These are phyloP conservation scores for Marasmarcha lunaedactyla DNA, from an alignment of 2,888 invertebrate genomes.

Conservation along the genomic window DNA sequence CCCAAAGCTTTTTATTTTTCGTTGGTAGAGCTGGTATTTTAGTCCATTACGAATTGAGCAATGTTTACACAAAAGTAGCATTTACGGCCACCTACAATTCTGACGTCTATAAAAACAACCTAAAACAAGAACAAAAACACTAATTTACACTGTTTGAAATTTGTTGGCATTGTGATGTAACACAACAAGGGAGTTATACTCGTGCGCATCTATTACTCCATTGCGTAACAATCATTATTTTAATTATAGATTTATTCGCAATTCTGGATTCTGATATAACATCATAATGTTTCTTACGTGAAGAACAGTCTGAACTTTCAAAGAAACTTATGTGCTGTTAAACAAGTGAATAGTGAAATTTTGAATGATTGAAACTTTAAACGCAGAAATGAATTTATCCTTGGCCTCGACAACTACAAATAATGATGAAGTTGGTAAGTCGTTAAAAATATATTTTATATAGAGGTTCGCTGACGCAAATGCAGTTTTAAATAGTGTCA, in stretches of 20 bases:
- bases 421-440: conserved; percentile 56
- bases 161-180: conserved; percentile 24
- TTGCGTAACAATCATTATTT: conserved; percentile 30
- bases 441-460: background rate
- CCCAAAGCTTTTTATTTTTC: too few species aligned
- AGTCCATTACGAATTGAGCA: too few species aligned
- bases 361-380: background rate
- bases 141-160: conserved; percentile 21
- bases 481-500: too few species aligned
- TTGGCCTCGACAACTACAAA: conserved; percentile 28
- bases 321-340: too few species aligned
- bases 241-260: conserved; percentile 24
- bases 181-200: conserved; percentile 19
- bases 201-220: conserved; percentile 23
- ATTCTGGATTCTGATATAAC: background rate
- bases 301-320: too few species aligned
- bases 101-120: too few species aligned
- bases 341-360: background rate
- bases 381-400: conserved; percentile 41
- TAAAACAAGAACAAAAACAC: too few species aligned
- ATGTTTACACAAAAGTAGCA: too few species aligned
- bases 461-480: too few species aligned
- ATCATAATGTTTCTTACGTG: too few species aligned
- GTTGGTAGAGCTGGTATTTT: too few species aligned
- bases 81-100: too few species aligned